Evolutionary conservation across 2,113 vertebrate genomes (phyloP), one percentile per base, ranked within the genome.

Genomic region (Plectropomus leopardus): DNA sequence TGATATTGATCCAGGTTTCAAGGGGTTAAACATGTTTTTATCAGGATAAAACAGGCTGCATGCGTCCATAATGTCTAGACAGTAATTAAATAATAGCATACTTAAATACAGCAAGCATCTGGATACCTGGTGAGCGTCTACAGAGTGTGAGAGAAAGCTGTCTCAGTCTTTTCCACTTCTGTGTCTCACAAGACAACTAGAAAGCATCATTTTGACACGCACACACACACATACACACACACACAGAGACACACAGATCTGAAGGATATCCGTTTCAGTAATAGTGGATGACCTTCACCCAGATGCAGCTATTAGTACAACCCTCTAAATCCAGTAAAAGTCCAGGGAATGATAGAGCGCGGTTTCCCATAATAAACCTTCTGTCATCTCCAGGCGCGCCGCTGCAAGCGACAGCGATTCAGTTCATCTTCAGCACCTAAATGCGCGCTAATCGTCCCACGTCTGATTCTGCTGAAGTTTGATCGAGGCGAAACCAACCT

Each of bases 221-320:
- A 58, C 21, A n/a, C 34, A 42, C 58, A 36, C 24, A 77, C 50
- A 64, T 23, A 68, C 34, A 40, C 30, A 40, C 50, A 44, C 34
- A 42, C 58, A 36, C 24, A 77, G 44, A 64, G n/a, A 68, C 34
- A 40, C 30, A 40, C 50, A 44, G 36, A 58, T 72, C 50, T 59
- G 72, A 60, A 58, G 54, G 63, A 75, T 69, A 82, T 76, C 78
- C 58, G 48, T 63, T 45, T 73, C 73, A 71, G 60, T 61, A 59
- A 47, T 57, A 30, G 58, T 48, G 14, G 79, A 80, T 86, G 92
- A 92, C 90, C 90, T 92, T 93, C 88, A 84, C 64, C 45, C 72
- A 73, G 72, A 84, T 78, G 84, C 65, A 69, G 59, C 64, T 75
- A 76, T 72, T 47, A 64, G 47, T 67, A 71, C 48, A 71, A 80